Evolutionary conservation across 1,140 invertebrate genomes (phyloP), one percentile per base, ranked within the genome.

Genomic region (Lepidurus arcticus): DNA sequence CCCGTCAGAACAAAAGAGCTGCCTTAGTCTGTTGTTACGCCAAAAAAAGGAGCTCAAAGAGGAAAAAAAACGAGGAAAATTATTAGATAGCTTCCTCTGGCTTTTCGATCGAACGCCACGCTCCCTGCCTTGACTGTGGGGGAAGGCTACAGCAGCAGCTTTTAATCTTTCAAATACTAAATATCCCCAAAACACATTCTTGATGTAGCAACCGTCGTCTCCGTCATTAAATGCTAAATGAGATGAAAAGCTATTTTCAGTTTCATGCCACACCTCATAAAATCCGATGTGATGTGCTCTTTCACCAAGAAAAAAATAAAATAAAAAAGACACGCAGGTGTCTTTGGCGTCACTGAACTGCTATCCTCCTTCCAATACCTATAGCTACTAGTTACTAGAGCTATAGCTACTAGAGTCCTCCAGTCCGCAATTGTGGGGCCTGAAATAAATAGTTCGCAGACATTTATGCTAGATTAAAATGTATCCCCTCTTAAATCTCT

Each of bases 1-100:
- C 53, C 53, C 53, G 21, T 7, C 53, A 65, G 53, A 65, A 65
- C 53, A 65, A 65, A 65, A 65, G 53, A 65, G 16, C 53, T 65
- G 53, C 53, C 16, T 65, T 65, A 65, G 53, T 16, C 53, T 21
- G 53, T 65, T 65, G 16, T 65, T 65, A 5, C 45, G 13, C 16
- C 16, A 9, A 21, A 65, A 21, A 65, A 21, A 65, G 53, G 8
- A 65, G 24, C 16, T n/a, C 16, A 65, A 65, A 16, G 6, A 16
- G 8, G 3, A 7, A 21, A 16, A 9, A 65, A 65, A 65, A 65
- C 0, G 21, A 65, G 53, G 13, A 65, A 9, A 7, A 65, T 34
- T 34, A 34, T 34, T 34, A 65, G 53, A 65, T 65, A 65, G 53
- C 53, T 65, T 65, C 13, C 21, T 21, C 16, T 21, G 8, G 16